Percentiles rank a stretch among this genome's conserved stretches.
phyloP scores from a whole-genome alignment of 2,797 vertebrate species.

The Sebastes trivittatus region DNA sequence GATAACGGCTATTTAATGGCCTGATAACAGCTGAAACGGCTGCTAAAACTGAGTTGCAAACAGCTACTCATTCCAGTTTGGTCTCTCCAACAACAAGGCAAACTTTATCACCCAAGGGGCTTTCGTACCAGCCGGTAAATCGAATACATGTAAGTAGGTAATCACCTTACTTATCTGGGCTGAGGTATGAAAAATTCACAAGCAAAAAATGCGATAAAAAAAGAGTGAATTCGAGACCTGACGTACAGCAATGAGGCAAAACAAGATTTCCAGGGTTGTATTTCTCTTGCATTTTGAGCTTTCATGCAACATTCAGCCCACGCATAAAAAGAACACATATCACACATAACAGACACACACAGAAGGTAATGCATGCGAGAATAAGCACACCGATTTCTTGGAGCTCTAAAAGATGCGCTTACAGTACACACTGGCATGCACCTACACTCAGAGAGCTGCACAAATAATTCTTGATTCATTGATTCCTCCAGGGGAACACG shows the following conservation, averaged over 20 bases:
- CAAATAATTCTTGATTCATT: slow-evolving; percentile 45
- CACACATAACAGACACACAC: neutral
- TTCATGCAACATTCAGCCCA: slow-evolving; percentile 38
- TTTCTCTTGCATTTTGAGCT: slow-evolving; percentile 23
- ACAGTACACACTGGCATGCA: neutral
- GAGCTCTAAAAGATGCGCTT: slow-evolving; percentile 19
- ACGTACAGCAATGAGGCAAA: slow-evolving; percentile 19
- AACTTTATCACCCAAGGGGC: slow-evolving; percentile 20
- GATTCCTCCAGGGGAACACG: slow-evolving; percentile 62
- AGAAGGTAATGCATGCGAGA: neutral
- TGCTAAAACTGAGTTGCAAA: neutral
- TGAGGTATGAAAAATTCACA: slow-evolving; percentile 35
- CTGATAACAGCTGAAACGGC: no score
- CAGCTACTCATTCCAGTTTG: neutral
- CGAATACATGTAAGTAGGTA: slow-evolving; percentile 25
- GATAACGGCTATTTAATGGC: no score
- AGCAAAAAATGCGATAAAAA: slow-evolving; percentile 2
- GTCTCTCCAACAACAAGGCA: neutral
- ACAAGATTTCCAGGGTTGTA: slow-evolving; percentile 29
- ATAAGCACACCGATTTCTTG: slow-evolving; percentile 22
- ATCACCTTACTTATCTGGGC: slow-evolving; percentile 30
- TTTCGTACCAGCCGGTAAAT: slow-evolving; percentile 21
- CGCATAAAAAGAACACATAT: neutral
- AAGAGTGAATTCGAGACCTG: slow-evolving; percentile 12
- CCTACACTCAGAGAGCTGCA: neutral